phyloP scores from a whole-genome alignment of 1,140 invertebrate species.

The Palaemon carinicauda region DNA sequence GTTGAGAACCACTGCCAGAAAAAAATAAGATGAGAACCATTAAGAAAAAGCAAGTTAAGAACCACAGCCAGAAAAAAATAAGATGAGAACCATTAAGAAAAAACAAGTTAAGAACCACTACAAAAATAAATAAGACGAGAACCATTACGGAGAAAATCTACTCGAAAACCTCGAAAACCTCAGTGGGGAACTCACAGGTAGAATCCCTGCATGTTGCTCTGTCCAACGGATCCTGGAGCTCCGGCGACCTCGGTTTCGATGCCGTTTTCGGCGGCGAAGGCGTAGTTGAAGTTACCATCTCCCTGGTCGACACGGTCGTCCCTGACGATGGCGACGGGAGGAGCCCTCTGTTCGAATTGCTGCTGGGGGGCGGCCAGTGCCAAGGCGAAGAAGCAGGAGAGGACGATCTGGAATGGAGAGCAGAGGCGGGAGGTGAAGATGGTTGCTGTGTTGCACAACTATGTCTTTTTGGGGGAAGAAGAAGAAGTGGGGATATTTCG shows the following conservation, averaged over 20 bases:
- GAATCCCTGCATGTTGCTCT: constrained; percentile 28
- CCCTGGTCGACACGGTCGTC: constrained; percentile 14
- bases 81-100: too few species aligned
- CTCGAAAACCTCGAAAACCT: not conserved
- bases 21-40: too few species aligned
- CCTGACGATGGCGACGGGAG: not conserved
- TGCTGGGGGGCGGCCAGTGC: too few species aligned
- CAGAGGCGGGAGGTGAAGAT: too few species aligned
- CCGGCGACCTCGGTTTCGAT: constrained; percentile 1
- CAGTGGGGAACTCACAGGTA: not conserved
- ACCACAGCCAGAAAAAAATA: not conserved
- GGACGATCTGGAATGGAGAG: too few species aligned
- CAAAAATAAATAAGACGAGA: not conserved
- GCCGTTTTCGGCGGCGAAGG: constrained; percentile 21
- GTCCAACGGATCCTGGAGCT: constrained; percentile 6
- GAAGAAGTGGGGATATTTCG: too few species aligned
- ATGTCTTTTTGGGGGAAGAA: too few species aligned
- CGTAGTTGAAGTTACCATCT: constrained; percentile 20
- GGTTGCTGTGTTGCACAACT: too few species aligned
- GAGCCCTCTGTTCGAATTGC: too few species aligned
- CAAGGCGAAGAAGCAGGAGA: too few species aligned
- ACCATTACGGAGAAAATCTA: not conserved
- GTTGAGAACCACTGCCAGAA: too few species aligned
- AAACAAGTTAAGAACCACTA: not conserved
- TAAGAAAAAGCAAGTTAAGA: too few species aligned